These are phyloP conservation scores for Koerneria pararmatus DNA, from an alignment of 2,888 invertebrate genomes.

Conservation along the genomic window DNA sequence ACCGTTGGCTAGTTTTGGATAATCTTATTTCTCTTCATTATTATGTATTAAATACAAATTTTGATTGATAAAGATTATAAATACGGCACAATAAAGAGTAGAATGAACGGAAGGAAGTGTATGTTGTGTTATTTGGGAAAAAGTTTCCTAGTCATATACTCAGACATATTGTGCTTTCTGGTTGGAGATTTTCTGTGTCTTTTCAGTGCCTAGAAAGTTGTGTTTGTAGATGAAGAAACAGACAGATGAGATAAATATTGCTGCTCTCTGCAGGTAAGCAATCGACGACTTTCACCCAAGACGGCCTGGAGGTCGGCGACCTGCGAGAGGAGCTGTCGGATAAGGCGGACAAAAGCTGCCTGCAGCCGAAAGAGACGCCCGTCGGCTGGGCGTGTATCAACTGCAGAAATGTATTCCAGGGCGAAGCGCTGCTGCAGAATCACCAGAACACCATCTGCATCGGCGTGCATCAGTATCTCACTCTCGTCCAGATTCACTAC, in stretches of 20 bases:
- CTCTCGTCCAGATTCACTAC: constrained; percentile 55
- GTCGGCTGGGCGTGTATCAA: constrained; percentile 59
- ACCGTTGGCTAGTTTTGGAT: constrained; percentile 29
- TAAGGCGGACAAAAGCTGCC: constrained; percentile 15
- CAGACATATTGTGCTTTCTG: too few relatives aligned
- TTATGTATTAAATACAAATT: too few relatives aligned
- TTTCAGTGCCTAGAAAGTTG: too few relatives aligned
- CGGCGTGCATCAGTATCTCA: constrained; percentile 26
- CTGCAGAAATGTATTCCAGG: constrained; percentile 58
- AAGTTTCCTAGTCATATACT: not conserved
- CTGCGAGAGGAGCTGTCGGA: constrained; percentile 26
- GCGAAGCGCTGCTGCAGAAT: constrained; percentile 43
- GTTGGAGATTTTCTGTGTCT: too few relatives aligned
- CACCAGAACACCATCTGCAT: constrained; percentile 46
- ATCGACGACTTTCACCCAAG: constrained; percentile 40
- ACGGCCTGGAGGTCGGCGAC: constrained; percentile 31
- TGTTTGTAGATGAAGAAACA: too few relatives aligned
- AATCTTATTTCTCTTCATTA: not conserved
- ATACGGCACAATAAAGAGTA: not conserved
- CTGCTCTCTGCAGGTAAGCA: not conserved
- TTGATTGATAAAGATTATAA: not conserved
- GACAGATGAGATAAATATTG: too few relatives aligned
- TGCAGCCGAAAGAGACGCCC: constrained; percentile 27
- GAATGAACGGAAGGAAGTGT: too few relatives aligned
- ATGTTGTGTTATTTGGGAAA: not conserved